Evolutionary conservation across 2,797 vertebrate species (phyloP), one percentile per base, ranked within the genome.

Genomic region (Naso thynnoides): DNA sequence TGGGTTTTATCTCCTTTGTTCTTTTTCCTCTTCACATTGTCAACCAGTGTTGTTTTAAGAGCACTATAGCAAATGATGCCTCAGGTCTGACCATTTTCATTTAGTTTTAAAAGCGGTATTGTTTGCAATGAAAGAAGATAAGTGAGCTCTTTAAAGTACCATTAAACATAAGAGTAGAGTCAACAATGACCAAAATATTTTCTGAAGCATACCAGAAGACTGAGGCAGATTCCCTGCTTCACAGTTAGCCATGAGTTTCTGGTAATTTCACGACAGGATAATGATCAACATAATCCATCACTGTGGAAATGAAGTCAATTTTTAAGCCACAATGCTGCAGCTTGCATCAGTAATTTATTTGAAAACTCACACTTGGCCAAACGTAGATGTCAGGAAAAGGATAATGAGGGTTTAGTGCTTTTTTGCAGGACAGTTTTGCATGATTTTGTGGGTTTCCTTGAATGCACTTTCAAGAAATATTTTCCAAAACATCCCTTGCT

Each of bases 201-300:
- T 62, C 26, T 26, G 21, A 67, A 56, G 53, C 57, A 50, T 31
- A 42, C 58, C 38, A 54, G 21, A 44, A 10, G 14, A 70, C 53
- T 65, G 41, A 44, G 6, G 38, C n/a, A 2, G 29, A 59, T 29
- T 72, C 63, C 47, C 49, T 56, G 36, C 8, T 47, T 42, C 24
- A 38, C 13, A 55, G 44, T 52, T 53, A 45, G 26, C 42, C 41
- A 23, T 21, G 29, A 15, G 8, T 47, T 60, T 48, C 16, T 60
- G 48, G 29, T 52, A 19, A 55, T 65, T 73, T 66, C 31, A 24
- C 41, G 24, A 41, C n/a, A 59, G 18, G 49, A 53, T 59, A 42
- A 65, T 53, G 42, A 42, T 55, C 29, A 62, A 56, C 38, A 31
- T 52, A 62, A 85, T 76, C 68, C 61, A 58, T 76, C 48, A 70